Conservation (phyloP, 2,797 vertebrate species). For the Bovichtus diacanthus region DNA sequence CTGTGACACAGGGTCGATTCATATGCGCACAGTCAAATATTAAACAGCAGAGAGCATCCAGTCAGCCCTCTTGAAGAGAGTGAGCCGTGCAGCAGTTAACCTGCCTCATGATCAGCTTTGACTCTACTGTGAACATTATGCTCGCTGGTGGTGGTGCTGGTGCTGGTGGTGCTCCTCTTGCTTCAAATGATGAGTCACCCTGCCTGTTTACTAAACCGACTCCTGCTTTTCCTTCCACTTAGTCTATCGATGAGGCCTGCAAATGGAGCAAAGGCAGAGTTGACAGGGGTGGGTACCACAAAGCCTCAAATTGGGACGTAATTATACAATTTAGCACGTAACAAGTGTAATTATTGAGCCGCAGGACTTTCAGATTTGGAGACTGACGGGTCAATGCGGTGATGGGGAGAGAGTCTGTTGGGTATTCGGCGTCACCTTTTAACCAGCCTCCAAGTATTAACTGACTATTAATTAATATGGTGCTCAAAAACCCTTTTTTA, state of each 20-base stretch:
- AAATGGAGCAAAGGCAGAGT: not conserved
- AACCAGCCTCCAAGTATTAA: slow-evolving; percentile 50
- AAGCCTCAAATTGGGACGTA: slow-evolving; percentile 28
- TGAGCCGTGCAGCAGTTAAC: slow-evolving; percentile 45
- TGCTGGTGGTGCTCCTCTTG: slow-evolving; percentile 31
- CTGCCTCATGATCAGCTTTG: slow-evolving; percentile 46
- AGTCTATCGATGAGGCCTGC: slow-evolving; percentile 6
- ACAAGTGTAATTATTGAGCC: slow-evolving; percentile 42
- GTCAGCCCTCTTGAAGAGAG: slow-evolving; percentile 41
- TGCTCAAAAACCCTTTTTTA: slow-evolving; percentile 42
- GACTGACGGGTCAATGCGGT: slow-evolving; percentile 50
- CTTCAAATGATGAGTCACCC: slow-evolving; percentile 48
- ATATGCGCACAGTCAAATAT: slow-evolving; percentile 56
- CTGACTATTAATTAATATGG: slow-evolving; percentile 59
- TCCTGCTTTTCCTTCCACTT: slow-evolving; percentile 15
- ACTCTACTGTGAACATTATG: slow-evolving; percentile 31
- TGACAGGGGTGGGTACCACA: slow-evolving; percentile 4
- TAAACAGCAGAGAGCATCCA: slow-evolving; percentile 33
- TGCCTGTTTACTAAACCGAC: slow-evolving; percentile 39
- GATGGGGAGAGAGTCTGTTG: slow-evolving; percentile 6
- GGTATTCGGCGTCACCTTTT: slow-evolving; percentile 48
- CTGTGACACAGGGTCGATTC: slow-evolving; percentile 3
- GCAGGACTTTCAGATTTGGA: slow-evolving; percentile 7
- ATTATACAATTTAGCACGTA: slow-evolving; percentile 45
- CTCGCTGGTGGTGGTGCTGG: too few species aligned